A percentile compares a stretch with the other conserved stretches of the same genome.
Evolutionary conservation across 2,113 vertebrate species (phyloP).

Genomic region (Lipotes vexillifer): DNA sequence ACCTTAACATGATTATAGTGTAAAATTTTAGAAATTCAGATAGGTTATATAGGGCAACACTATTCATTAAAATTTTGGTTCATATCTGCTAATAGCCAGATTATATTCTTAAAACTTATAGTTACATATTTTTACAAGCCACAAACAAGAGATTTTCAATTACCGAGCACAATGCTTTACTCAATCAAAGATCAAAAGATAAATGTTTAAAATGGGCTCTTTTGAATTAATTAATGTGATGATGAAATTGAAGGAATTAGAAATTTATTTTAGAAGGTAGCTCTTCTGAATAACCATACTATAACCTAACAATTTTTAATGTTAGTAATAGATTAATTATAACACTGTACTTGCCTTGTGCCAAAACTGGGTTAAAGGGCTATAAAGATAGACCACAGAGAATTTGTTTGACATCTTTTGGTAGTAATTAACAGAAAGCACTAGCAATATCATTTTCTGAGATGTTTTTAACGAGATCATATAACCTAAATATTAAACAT

Average conservation of each 20-base stretch:
- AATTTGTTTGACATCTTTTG: constrained; percentile 36
- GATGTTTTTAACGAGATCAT: constrained; percentile 21
- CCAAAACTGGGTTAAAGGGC: background rate
- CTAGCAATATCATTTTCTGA: constrained; percentile 31
- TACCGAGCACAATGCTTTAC: background rate
- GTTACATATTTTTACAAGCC: constrained; percentile 2
- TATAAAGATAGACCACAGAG: background rate
- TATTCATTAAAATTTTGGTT: constrained; percentile 20
- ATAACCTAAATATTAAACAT: constrained; percentile 28
- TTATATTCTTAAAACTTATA: constrained; percentile 26
- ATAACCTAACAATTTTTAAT: background rate
- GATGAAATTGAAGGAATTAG: constrained; percentile 1
- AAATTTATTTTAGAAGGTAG: constrained; percentile 35
- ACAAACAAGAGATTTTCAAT: background rate
- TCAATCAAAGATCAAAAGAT: constrained; percentile 9
- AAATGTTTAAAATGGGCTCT: background rate
- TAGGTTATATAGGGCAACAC: background rate
- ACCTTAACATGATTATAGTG: background rate
- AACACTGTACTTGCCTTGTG: background rate
- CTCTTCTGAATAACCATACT: background rate
- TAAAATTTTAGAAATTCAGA: background rate
- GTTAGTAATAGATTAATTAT: background rate
- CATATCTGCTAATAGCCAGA: background rate
- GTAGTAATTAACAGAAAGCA: background rate
- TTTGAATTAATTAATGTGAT: constrained; percentile 27